Evolutionary conservation across 2,888 invertebrate genomes (phyloP), one percentile per base, ranked within the genome.

Genomic region (Subacronicta megacephala): DNA sequence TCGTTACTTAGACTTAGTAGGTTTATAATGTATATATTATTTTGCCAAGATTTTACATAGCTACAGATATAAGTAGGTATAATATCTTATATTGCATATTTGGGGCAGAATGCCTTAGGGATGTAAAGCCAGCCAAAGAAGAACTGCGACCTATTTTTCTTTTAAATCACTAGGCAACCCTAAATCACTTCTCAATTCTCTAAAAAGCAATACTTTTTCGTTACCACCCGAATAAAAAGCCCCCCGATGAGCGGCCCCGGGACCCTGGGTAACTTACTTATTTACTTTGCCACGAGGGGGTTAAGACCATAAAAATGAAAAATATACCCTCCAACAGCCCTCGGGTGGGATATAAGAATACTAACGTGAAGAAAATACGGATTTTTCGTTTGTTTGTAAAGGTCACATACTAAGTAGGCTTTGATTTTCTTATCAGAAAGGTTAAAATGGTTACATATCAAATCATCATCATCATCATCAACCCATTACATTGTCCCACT

Each of bases 301-400:
- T 33, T 44, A 51, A 33, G 46, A 15, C 31, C 74, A 63, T 77
- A 72, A 77, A 77, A 76, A 76, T 76, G 67, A 77, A 44, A 72
- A 73, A 78, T 72, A 53, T 52, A 23, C 42, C 59, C 50, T 60
- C 61, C 35, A 18, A 23, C 15, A 41, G 51, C 52, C 46, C 51
- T 58, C 60, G 37, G 17, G 50, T 26, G 36, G 1, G n/a, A 6
- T 2, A 16, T 26, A 13, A 15, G 16, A 7, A 13, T n/a, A n/a
- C n/a, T n/a, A n/a, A n/a, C n/a, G n/a, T 2, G 35, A 17, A 12
- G 40, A 31, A 20, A 37, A 31, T 46, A 7, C 20, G 38, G 63
- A 12, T 63, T 70, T 55, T 23, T 43, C 17, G 43, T 29, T 41
- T 51, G 12, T 29, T 42, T 33, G 17, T 12, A 29, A 41, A 31